Evolutionary conservation across 2,888 invertebrate species (phyloP).

Genomic region (Drosophila multiciliata): DNA sequence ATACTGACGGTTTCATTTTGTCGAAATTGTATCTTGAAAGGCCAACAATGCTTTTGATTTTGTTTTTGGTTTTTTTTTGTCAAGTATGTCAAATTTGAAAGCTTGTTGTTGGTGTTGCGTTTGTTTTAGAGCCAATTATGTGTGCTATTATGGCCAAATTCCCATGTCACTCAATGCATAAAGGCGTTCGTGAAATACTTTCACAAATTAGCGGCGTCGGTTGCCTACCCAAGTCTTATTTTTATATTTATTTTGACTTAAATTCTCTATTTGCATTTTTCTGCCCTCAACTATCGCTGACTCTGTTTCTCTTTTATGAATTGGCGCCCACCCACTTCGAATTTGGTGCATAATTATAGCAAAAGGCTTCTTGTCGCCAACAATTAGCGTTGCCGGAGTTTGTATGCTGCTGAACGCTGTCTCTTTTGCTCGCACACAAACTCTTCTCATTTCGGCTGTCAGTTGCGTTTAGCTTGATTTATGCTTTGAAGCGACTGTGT

Average conservation of each 20-base stretch:
- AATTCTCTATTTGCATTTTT: slow-evolving; percentile 67
- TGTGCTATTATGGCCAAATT: slow-evolving; percentile 77
- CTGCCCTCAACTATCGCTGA: not conserved
- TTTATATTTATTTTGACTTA: slow-evolving; percentile 42
- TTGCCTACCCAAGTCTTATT: slow-evolving; percentile 26
- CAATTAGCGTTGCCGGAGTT: slow-evolving; percentile 64
- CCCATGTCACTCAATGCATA: slow-evolving; percentile 77
- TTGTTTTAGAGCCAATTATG: slow-evolving; percentile 72
- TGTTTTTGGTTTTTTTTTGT: not conserved
- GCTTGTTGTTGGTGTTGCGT: slow-evolving; percentile 29
- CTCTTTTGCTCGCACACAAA: not conserved
- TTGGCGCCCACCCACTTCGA: slow-evolving; percentile 76
- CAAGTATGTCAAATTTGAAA: slow-evolving; percentile 61
- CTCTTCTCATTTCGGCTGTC: slow-evolving; percentile 41
- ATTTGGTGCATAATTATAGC: slow-evolving; percentile 68
- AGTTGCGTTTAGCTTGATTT: slow-evolving; percentile 65
- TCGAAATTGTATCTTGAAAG: slow-evolving; percentile 30
- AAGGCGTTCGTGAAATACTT: slow-evolving; percentile 71
- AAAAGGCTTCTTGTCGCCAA: slow-evolving; percentile 70
- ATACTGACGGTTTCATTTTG: slow-evolving; percentile 48
- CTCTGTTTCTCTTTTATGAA: slow-evolving; percentile 9
- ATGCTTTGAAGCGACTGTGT: slow-evolving; percentile 73
- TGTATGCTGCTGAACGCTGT: slow-evolving; percentile 52
- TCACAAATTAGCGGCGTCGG: slow-evolving; percentile 73
- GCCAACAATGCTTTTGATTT: slow-evolving; percentile 56